Percentiles rank a stretch among this genome's conserved stretches.
Conservation (phyloP, 2,888 invertebrate species). For the Sycophila texana region DNA sequence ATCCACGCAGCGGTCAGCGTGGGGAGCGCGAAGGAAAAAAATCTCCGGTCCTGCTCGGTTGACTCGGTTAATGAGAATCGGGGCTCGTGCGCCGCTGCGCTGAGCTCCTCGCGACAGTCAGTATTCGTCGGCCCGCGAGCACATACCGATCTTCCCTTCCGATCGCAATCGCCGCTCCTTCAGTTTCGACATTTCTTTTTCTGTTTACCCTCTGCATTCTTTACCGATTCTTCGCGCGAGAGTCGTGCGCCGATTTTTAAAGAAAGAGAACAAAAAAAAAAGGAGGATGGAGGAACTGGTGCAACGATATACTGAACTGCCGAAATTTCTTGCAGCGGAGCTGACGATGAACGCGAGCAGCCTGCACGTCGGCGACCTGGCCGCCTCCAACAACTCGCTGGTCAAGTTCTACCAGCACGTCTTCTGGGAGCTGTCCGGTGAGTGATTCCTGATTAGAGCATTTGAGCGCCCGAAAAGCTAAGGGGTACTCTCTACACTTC, state of each 20-base stretch:
- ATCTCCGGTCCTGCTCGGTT: constrained; percentile 59
- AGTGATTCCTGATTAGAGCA: constrained; percentile 56
- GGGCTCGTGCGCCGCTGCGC: neutral
- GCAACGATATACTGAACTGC: neutral
- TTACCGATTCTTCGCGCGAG: neutral
- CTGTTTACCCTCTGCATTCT: no score
- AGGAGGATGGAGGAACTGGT: neutral
- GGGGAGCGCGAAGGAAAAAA: neutral
- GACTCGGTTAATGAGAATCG: constrained; percentile 62
- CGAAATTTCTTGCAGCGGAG: constrained; percentile 30
- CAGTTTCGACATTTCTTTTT: neutral
- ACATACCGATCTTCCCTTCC: neutral
- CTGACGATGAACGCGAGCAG: constrained; percentile 68
- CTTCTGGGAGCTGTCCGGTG: constrained; percentile 83
- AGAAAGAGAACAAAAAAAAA: neutral
- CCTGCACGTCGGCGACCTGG: constrained; percentile 66
- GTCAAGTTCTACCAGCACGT: constrained; percentile 80
- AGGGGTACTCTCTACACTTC: no score
- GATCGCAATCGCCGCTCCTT: neutral
- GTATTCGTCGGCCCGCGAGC: neutral
- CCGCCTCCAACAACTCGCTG: constrained; percentile 80
- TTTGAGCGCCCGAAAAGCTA: no score
- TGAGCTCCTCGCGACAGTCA: no score
- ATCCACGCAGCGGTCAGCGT: neutral
- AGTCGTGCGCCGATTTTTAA: neutral